Evolutionary conservation across 2,113 vertebrate species (phyloP), one percentile per base, ranked within the genome.

Genomic region (Gobiocypris rarus): DNA sequence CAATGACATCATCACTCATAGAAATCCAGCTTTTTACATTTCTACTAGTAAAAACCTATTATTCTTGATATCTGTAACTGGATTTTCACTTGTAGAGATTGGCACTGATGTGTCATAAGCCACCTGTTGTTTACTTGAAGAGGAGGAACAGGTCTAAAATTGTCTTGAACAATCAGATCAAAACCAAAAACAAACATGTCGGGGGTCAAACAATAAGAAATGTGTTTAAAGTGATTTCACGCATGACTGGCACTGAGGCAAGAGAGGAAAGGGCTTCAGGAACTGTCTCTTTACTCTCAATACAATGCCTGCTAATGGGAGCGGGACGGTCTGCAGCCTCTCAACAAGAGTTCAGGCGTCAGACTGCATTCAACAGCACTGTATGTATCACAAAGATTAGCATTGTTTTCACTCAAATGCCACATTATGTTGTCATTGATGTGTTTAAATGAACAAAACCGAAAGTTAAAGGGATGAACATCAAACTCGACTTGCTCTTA

Each of bases 261-360:
- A 34, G 31, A 34, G 50, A 54, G 74, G 75, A 77, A 41, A 77
- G 52, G 52, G 13, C 52, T 38, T 56, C 15, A 38, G 26, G 10
- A 56, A 38, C 43, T 22, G 17, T 14, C 52, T 56, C 73, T 75
- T 19, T 75, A 22, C 73, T 77, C 52, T 77, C 75, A 77, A 77
- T 77, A 77, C 52, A 77, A 24, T 77, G 75, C 31, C 17, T 58
- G 75, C 58, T 77, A 77, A 77, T 58, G 52, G 34, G 31, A 76
- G 52, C 13, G 52, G 22, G 50, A 58, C 75, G 34, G 52, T 34
- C 74, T 75, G 15, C 19, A 54, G 48, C 26, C 74, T 52, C 26
- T 75, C 19, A 28, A 54, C 48, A 54, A 75, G 26, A 11, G 74
- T 76, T 76, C 52, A 38, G 75, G 75, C n/a, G 52, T 38, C 75